A percentile compares a stretch with the other conserved stretches of the same genome.
phyloP scores from a whole-genome alignment of 2,888 invertebrate genomes.

The Athalia cordata region DNA sequence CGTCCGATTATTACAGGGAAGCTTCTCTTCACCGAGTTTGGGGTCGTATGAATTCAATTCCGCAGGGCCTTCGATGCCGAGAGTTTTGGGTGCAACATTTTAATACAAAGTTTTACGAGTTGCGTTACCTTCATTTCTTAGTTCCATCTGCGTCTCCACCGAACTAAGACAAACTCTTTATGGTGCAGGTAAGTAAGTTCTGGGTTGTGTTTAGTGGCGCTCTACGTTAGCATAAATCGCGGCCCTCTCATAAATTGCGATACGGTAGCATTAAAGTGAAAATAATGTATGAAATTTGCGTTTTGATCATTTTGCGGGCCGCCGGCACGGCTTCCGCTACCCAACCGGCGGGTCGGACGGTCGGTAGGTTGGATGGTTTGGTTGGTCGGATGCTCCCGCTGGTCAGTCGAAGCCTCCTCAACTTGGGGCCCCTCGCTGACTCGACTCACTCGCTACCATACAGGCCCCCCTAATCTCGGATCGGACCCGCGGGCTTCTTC shows the following conservation, averaged over 20 bases:
- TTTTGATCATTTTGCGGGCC: slow-evolving; percentile 72
- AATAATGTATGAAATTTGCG: slow-evolving; percentile 72
- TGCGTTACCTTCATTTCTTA: not conserved
- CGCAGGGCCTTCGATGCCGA: slow-evolving; percentile 35
- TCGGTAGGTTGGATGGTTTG: slow-evolving; percentile 14
- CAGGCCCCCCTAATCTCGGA: slow-evolving; percentile 66
- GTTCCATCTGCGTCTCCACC: slow-evolving; percentile 46
- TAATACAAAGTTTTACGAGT: slow-evolving; percentile 66
- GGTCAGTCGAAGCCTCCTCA: slow-evolving; percentile 49
- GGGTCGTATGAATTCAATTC: no score
- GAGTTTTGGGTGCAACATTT: slow-evolving; percentile 61
- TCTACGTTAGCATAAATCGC: slow-evolving; percentile 69
- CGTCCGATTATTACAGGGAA: not conserved
- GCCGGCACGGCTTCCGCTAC: slow-evolving; percentile 68
- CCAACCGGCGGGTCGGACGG: slow-evolving; percentile 23
- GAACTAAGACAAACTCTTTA: slow-evolving; percentile 45
- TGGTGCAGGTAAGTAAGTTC: slow-evolving; percentile 34
- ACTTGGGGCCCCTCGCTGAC: slow-evolving; percentile 48
- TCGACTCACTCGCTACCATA: slow-evolving; percentile 48
- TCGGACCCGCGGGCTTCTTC: slow-evolving; percentile 61
- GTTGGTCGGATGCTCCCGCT: slow-evolving; percentile 41
- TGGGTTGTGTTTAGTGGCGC: slow-evolving; percentile 56
- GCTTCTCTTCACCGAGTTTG: not conserved
- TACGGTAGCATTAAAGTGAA: slow-evolving; percentile 73
- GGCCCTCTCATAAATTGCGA: slow-evolving; percentile 71